Base-by-base conservation (phyloP, 2,797 vertebrate species). In the Cygnus olor region DNA sequence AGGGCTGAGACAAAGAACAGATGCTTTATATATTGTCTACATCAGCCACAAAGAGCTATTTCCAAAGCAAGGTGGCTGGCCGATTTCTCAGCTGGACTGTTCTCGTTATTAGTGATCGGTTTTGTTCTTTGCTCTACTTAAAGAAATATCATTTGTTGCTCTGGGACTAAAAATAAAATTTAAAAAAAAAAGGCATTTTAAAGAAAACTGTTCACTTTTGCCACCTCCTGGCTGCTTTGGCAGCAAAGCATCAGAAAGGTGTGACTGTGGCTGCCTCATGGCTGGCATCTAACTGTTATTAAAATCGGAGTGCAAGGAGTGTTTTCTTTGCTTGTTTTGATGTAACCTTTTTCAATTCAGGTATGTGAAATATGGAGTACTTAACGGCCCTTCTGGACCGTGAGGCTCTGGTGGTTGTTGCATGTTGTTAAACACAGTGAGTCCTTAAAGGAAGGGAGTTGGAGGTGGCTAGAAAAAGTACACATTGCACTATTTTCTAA, bases 1-100 rank as follows among this genome's bases (percentile, higher is more conserved):
- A 45, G 82, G 85, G 56, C 81, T 80, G 44, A 32, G 91, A 97
- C 87, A 49, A 93, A 95, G 89, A 80, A 4, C 95, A 95, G 96
- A 96, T 80, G 66, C 88, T 95, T 40, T 91, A 28, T 45, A 2
- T 11, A 0, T 42, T 74, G 38, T 58, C 84, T 74, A 3, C 86
- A 71, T 57, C 44, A 94, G 81, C 90, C 79, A 49, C 91, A 58
- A 64, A n/a, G 90, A 83, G 89, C 89, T 90, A 49, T 87, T 71
- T 53, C 65, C 94, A 86, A 72, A 64, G 88, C 1, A 6, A 14
- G 80, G 85, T 72, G 90, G 91, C 91, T 89, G 88, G 78, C 40
- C 68, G 54, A 30, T n/a, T 49, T 47, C 85, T 74, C 51, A 80
- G 56, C 63, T 73, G 89, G 78, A 2, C 57, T 51, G 44, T 30